phyloP scores from a whole-genome alignment of 1,140 invertebrate species.

The Episyrphus balteatus region DNA sequence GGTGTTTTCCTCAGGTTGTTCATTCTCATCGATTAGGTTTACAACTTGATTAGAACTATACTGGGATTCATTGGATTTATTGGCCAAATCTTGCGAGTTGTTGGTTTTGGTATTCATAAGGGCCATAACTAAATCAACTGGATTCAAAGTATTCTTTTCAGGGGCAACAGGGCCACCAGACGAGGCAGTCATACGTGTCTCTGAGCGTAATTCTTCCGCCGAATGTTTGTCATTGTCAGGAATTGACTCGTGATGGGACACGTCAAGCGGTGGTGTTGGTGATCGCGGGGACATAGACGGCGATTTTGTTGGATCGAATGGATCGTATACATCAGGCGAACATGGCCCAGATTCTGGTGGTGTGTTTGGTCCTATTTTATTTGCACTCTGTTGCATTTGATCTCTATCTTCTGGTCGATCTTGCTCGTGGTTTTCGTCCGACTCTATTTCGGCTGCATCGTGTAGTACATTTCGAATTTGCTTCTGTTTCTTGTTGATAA shows the following conservation, averaged over 20 bases:
- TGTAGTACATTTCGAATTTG: constrained; percentile 51
- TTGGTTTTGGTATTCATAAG: constrained; percentile 33
- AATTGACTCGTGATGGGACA: constrained; percentile 3
- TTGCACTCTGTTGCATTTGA: constrained; percentile 12
- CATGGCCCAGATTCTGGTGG: constrained; percentile 35
- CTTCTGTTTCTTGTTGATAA: constrained; percentile 46
- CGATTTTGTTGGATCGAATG: constrained; percentile 77
- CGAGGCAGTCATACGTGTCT: too few species aligned
- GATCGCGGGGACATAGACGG: constrained; percentile 45
- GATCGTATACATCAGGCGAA: constrained; percentile 64
- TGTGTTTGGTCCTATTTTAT: constrained; percentile 37
- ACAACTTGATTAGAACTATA: constrained; percentile 14
- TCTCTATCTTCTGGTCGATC: constrained; percentile 15
- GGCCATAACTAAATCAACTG: constrained; percentile 31
- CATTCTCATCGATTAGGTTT: constrained; percentile 5
- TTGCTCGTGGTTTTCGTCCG: constrained; percentile 24
- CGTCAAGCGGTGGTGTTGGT: constrained; percentile 18
- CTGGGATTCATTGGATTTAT: constrained; percentile 18
- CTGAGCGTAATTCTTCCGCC: constrained; percentile 2
- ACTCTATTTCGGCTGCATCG: constrained; percentile 33
- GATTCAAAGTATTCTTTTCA: constrained; percentile 19
- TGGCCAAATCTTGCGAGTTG: constrained; percentile 22
- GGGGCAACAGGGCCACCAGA: constrained; percentile 3
- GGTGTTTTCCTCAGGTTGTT: constrained; percentile 13
- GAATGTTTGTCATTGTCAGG: not conserved